These are phyloP conservation scores for Drosophila recens DNA, from an alignment of 2,888 invertebrate species.

Conservation along the genomic window DNA sequence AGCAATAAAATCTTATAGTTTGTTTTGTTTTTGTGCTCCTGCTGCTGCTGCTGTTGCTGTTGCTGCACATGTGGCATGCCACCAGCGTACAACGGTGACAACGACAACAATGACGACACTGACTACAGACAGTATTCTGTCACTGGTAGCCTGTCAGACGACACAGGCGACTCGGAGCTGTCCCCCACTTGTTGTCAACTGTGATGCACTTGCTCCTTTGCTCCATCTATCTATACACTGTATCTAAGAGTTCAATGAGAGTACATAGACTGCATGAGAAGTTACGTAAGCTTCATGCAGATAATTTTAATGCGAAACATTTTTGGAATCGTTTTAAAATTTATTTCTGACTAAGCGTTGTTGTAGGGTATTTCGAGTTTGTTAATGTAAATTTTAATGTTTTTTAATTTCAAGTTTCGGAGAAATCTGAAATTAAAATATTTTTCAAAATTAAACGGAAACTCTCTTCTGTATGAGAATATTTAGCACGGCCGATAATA, in stretches of 20 bases:
- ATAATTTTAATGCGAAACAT: not conserved
- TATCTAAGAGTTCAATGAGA: not conserved
- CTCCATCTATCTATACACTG: constrained; percentile 35
- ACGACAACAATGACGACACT: constrained; percentile 79
- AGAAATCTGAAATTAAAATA: not conserved
- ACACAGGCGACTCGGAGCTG: constrained; percentile 45
- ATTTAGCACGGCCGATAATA: too few relatives aligned
- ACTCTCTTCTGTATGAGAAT: too few relatives aligned
- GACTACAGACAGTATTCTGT: constrained; percentile 71
- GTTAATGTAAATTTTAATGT: too few relatives aligned
- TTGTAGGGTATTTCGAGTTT: too few relatives aligned
- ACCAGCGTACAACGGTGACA: constrained; percentile 63
- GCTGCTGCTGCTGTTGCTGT: constrained; percentile 36
- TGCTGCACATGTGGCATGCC: constrained; percentile 67
- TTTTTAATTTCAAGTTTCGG: too few relatives aligned
- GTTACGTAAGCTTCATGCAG: not conserved
- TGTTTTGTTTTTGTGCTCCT: constrained; percentile 56
- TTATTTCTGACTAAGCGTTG: too few relatives aligned
- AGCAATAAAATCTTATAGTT: constrained; percentile 79
- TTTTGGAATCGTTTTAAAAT: too few relatives aligned
- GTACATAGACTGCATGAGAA: not conserved
- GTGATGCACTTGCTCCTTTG: constrained; percentile 42
- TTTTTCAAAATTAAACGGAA: not conserved
- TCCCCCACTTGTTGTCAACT: constrained; percentile 70
- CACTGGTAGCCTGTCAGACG: constrained; percentile 74